Evolutionary conservation across 2,888 invertebrate species (phyloP), one percentile per base, ranked within the genome.

Genomic region (Heliconius sara): DNA sequence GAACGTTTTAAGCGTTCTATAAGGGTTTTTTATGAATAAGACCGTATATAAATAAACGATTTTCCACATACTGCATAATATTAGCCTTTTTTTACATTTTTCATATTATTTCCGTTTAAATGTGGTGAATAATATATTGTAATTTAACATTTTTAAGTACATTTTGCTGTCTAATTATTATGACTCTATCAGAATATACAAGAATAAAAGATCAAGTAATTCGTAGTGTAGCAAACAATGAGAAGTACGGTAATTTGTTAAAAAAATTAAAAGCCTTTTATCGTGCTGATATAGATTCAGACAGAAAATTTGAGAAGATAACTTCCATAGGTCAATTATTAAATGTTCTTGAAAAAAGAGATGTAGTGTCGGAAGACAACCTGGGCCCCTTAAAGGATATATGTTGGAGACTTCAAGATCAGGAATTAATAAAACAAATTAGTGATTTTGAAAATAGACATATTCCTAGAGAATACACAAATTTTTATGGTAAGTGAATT

Each of bases 291-390:
- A 94, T 95, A 71, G 94, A 95, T 83, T 95, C 95, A 3, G 86
- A 89, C 3, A 88, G 95, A 83, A 88, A 91, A 83, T 92, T 86
- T 83, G 95, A 95, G 85, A 85, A 90, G 84, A 91, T 94, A 60
- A 86, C 81, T 34, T 90, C 88, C 7, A 88, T 93, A 73, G 87
- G 90, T 9, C 86, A 94, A 63, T 85, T 95, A 60, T 80, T 95
- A 12, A 88, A 86, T 39, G 84, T 93, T 70, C 86, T 95, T 78
- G 95, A 95, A 89, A 84, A 92, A 27, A 86, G 95, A 82, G 91
- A 92, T 81, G 80, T 91, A 16, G 82, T 95, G 66, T 91, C 93
- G 19, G 93, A 92, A 84, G 89, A 91, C 76, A 89, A 93, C 80
- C 88, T 95, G 16, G 85, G 83, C 60, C 90, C 92, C 13, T 84